These are phyloP conservation scores for Elaphurus davidianus DNA, from an alignment of 2,113 vertebrate species.

Conservation along the genomic window DNA sequence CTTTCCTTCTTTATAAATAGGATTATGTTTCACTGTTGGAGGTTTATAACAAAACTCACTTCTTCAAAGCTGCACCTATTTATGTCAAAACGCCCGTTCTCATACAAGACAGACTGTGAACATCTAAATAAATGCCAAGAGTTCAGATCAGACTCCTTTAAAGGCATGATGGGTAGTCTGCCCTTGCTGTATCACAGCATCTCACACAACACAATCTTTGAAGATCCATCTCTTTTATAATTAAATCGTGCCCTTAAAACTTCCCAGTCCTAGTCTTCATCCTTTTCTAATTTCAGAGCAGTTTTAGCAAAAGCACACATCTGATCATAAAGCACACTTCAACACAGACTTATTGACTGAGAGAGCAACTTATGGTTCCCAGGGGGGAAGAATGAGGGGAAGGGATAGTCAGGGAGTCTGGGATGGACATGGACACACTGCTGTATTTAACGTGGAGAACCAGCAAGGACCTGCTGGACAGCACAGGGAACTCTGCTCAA, in stretches of 20 bases:
- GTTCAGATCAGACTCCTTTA: neutral
- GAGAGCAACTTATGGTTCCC: neutral
- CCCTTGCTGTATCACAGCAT: fast-evolving
- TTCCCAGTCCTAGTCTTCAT: fast-evolving
- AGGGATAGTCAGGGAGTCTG: no score
- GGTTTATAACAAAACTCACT: neutral
- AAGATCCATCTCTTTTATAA: neutral
- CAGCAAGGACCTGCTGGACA: no score
- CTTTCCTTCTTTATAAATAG: neutral
- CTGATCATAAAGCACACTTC: no score
- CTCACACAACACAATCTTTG: neutral
- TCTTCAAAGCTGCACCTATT: neutral
- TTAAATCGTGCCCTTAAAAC: neutral
- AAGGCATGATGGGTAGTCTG: neutral
- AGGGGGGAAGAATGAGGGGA: no score
- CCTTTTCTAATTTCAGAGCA: no score
- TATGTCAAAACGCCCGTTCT: neutral
- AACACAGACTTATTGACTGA: neutral
- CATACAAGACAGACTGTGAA: neutral
- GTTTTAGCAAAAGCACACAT: neutral
- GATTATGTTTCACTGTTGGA: no score
- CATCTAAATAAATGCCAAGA: neutral
- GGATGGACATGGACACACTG: no score
- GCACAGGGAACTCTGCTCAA: no score
- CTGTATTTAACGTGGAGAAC: no score